Conservation (phyloP, 2,797 vertebrate species). For the Manis crassicaudata region DNA sequence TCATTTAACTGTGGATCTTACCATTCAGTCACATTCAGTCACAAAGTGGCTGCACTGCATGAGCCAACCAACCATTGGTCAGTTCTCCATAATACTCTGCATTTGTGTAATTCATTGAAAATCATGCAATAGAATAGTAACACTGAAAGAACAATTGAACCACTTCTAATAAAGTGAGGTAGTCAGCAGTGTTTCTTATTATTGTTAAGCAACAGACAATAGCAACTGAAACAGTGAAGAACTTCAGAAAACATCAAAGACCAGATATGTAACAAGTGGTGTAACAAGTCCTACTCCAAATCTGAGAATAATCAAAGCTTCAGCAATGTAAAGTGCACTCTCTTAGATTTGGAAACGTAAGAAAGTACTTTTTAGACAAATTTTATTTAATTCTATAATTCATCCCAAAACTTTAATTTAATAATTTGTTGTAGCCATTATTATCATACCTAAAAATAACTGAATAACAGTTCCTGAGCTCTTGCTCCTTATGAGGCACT, state of each 20-base stretch:
- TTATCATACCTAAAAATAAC: constrained; percentile 34
- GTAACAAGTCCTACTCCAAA: too few species aligned
- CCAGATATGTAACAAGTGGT: not conserved
- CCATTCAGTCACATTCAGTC: not conserved
- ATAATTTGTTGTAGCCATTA: constrained; percentile 13
- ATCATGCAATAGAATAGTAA: not conserved
- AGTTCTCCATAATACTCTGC: not conserved
- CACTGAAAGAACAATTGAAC: not conserved
- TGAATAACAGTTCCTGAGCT: not conserved
- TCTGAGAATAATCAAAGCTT: not conserved
- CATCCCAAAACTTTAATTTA: constrained; percentile 47
- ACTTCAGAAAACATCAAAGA: not conserved
- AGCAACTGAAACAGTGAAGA: not conserved
- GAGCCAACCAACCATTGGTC: not conserved
- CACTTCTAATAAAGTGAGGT: not conserved
- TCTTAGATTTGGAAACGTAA: not conserved
- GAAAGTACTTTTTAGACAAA: constrained; percentile 37
- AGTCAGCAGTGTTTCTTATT: too few species aligned
- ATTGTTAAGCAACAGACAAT: not conserved
- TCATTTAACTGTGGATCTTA: constrained; percentile 32
- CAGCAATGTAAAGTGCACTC: not conserved
- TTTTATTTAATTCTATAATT: constrained; percentile 24
- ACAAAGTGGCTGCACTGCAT: not conserved
- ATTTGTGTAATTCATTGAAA: constrained; percentile 30
- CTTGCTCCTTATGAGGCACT: not conserved